phyloP scores from a whole-genome alignment of 1,140 invertebrate species.

The Druon quercuslanigerum region DNA sequence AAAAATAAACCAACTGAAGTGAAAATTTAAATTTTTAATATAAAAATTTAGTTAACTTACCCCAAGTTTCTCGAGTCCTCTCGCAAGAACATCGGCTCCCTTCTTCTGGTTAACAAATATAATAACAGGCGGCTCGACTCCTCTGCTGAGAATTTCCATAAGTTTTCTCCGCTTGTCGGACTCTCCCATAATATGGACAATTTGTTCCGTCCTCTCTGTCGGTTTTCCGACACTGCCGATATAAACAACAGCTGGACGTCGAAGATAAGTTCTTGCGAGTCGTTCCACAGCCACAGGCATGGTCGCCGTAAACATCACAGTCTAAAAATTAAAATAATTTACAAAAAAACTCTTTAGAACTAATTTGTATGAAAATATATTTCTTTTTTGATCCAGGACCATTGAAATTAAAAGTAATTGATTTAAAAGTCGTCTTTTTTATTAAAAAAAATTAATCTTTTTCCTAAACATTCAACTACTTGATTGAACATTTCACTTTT shows the following conservation, averaged over 20 bases:
- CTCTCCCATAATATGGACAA: constrained; percentile 96
- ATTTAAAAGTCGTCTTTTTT: no score
- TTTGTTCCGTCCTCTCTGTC: constrained; percentile 97
- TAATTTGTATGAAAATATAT: no score
- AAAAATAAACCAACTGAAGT: no score
- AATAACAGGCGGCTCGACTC: constrained; percentile 97
- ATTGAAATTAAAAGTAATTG: no score
- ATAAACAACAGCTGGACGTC: constrained; percentile 97
- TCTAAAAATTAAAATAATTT: constrained; percentile 76
- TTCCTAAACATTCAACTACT: no score
- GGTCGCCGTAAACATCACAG: constrained; percentile 99
- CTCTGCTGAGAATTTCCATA: constrained; percentile 89
- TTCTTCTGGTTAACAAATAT: constrained; percentile 99
- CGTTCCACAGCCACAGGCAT: constrained; percentile 99
- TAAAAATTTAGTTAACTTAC: constrained; percentile 71
- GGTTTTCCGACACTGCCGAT: constrained; percentile 99
- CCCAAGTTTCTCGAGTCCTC: constrained; percentile 97
- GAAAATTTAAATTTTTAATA: no score
- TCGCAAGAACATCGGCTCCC: constrained; percentile 97
- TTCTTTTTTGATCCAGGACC: no score
- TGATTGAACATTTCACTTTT: no score
- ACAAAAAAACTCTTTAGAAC: no score
- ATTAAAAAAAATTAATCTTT: no score
- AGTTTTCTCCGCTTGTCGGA: constrained; percentile 94
- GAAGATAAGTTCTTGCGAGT: constrained; percentile 94